Evolutionary conservation across 2,797 vertebrate genomes (phyloP), one percentile per base, ranked within the genome.

Genomic region (Borostomias antarcticus): DNA sequence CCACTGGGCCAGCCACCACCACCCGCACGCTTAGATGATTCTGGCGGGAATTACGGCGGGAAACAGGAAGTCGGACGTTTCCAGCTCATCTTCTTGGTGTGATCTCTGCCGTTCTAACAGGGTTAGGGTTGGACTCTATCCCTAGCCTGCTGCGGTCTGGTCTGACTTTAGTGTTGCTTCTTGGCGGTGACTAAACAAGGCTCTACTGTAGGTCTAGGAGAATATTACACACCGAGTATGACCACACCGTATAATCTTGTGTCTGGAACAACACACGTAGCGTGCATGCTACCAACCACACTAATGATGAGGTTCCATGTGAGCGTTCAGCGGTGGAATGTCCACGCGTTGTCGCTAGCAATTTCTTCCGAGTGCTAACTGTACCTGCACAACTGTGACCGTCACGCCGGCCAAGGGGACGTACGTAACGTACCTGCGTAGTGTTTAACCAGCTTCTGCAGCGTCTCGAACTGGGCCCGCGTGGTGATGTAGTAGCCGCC

Each of bases 401-500:
- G 72, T 30, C 56, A 53, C 26, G 47, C 33, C 23, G 25, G 2
- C 17, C 17, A 5, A 13, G 40, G n/a, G 56, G 47, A n/a, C 4
- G 3, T 19, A 30, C 4, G 5, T 5, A 66, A 56, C 77, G 57
- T 90, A 98, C 96, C 96, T 92, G 95, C 96, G 85, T 98, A 98
- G 87, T 98, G 97, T 82, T 98, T 98, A 80, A 98, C 96, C 78
- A 98, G 56, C 82, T 98, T 98, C 88, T 98, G 97, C 1, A 98
- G 90, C 1, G 93, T 93, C 25, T 98, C 96, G 85, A 98, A 98
- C 77, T 96, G 97, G 81, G 96, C 97, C 80, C 97, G 93, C 23
- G 97, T 98, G 81, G 97, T 98, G 89, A 98, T 98, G 79, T 98
- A 98, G 85, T 98, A 98, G 80, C 97, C 97, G 59, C 97, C 97